A percentile compares a stretch with the other conserved stretches of the same genome.
Conservation (phyloP, 2,797 vertebrate genomes). For the Oryzias dopingdopingensis region DNA sequence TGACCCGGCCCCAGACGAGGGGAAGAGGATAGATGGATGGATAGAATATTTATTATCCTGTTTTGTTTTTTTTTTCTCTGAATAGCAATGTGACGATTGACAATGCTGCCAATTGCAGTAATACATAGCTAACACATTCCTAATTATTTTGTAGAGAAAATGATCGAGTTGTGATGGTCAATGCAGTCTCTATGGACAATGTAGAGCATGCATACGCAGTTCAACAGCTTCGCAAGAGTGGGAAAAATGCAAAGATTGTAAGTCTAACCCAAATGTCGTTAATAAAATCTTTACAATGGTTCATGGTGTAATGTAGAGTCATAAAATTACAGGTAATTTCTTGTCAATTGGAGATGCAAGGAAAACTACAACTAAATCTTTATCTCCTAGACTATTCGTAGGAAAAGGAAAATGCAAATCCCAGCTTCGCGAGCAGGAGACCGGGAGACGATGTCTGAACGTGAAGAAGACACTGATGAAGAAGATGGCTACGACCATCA, state of each 20-base stretch:
- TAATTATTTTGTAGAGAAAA: slow-evolving; percentile 83
- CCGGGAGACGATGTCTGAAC: slow-evolving; percentile 89
- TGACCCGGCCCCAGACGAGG: too few relatives aligned
- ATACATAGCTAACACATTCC: too few relatives aligned
- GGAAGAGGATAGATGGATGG: too few relatives aligned
- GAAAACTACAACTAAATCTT: slow-evolving; percentile 4
- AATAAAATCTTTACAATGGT: background rate
- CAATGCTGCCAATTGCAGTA: too few relatives aligned
- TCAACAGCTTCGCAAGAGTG: slow-evolving; percentile 96
- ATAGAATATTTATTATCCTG: background rate
- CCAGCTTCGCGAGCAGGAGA: slow-evolving; percentile 85
- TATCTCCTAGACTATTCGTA: slow-evolving; percentile 86
- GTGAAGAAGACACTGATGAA: slow-evolving; percentile 92
- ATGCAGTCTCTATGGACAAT: slow-evolving; percentile 98
- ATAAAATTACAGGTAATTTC: background rate
- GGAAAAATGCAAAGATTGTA: slow-evolving; percentile 98
- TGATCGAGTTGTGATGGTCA: slow-evolving; percentile 98
- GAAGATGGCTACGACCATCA: slow-evolving; percentile 85
- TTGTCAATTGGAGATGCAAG: background rate
- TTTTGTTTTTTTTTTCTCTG: background rate
- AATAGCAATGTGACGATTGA: too few relatives aligned
- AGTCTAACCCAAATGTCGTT: slow-evolving; percentile 61
- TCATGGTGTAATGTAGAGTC: background rate
- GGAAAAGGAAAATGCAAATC: slow-evolving; percentile 95
- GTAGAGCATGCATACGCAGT: slow-evolving; percentile 97